A percentile compares a stretch with the other conserved stretches of the same genome.
Conservation (phyloP, 1,140 invertebrate genomes). For the Myzus persicae region DNA sequence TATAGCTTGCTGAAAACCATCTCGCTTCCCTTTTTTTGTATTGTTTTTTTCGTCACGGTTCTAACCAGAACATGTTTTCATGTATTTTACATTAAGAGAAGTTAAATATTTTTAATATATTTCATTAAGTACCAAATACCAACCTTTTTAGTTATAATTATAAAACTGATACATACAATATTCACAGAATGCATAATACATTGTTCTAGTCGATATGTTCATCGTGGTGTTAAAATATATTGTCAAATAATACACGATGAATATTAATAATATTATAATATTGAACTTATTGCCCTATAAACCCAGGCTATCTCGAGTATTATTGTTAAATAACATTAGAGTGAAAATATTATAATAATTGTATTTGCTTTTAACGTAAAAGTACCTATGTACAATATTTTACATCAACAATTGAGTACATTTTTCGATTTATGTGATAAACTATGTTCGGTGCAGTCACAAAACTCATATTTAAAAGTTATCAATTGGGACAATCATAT, state of each 20-base stretch:
- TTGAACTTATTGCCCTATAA: neutral
- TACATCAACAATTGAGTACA: neutral
- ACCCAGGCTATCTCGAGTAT: neutral
- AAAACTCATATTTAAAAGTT: neutral
- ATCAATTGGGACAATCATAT: neutral
- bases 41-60: too few species aligned
- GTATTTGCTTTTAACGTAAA: neutral
- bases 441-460: neutral
- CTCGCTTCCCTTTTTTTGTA: too few species aligned
- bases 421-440: neutral
- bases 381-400: neutral
- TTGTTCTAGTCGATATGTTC: too few species aligned
- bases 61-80: too few species aligned
- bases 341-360: neutral
- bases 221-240: too few species aligned
- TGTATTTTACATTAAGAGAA: too few species aligned
- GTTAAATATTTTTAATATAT: too few species aligned
- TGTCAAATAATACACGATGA: neutral
- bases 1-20: too few species aligned
- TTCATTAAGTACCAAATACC: too few species aligned
- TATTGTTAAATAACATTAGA: neutral
- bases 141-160: too few species aligned
- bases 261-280: neutral
- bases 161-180: too few species aligned
- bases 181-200: too few species aligned